A percentile compares a stretch with the other conserved stretches of the same genome.
These are phyloP conservation scores for Cassiopea andromeda DNA, from an alignment of 30 jellyfish, hydroid and myxozoan species.

Conservation along the genomic window DNA sequence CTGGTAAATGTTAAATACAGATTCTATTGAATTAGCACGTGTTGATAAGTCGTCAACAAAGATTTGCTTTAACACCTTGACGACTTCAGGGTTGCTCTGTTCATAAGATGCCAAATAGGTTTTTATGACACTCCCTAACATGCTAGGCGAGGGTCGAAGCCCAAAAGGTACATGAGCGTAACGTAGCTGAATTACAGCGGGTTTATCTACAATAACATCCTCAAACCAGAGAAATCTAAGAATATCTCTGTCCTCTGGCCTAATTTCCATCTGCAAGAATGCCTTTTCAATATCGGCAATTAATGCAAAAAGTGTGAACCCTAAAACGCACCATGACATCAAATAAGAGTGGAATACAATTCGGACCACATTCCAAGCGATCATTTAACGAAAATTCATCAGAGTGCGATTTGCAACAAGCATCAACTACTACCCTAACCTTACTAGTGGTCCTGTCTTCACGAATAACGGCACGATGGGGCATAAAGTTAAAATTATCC, in stretches of 20 bases:
- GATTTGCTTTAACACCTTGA: background rate
- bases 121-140: background rate
- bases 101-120: background rate
- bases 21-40: background rate
- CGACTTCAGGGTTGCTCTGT: background rate
- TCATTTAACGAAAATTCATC: conserved; percentile 1
- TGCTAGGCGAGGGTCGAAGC: too few species aligned
- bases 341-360: background rate
- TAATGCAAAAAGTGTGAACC: background rate
- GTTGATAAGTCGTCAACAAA: background rate
- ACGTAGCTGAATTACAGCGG: too few species aligned
- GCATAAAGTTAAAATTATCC: background rate
- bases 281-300: background rate
- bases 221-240: too few species aligned
- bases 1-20: background rate
- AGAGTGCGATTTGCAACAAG: background rate
- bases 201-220: background rate
- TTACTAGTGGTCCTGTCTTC: background rate
- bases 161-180: too few species aligned
- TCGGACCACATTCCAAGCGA: conserved; percentile 2
- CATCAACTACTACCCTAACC: background rate
- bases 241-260: too few species aligned
- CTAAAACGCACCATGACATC: background rate
- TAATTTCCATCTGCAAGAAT: too few species aligned
- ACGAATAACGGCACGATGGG: background rate